Conservation (phyloP, 2,113 vertebrate genomes). For the Struthio camelus region DNA sequence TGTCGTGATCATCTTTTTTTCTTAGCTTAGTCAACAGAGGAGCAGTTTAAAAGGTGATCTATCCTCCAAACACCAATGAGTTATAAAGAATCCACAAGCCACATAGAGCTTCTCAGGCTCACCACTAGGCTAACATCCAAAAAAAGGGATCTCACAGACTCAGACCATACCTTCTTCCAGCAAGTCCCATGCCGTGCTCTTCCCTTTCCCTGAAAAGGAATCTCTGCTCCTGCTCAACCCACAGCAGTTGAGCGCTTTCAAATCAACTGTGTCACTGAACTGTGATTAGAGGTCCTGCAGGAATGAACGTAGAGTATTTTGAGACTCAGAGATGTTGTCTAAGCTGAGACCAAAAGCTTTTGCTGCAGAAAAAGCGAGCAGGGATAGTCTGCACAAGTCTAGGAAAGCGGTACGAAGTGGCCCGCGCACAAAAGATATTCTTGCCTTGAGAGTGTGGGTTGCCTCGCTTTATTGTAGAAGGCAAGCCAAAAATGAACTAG, state of each 20-base stretch:
- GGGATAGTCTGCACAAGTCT: rapidly evolving
- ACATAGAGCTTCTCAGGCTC: neutral
- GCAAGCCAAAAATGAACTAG: rapidly evolving
- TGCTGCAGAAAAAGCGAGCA: neutral
- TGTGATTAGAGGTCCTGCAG: neutral
- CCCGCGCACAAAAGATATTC: too few species aligned
- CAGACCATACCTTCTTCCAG: neutral
- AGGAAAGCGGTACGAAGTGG: neutral
- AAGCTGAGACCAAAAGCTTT: neutral
- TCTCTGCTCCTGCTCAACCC: neutral
- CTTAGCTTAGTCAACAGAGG: neutral
- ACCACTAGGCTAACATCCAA: neutral
- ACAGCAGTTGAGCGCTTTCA: neutral
- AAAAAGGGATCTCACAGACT: neutral
- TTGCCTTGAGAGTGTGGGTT: too few species aligned
- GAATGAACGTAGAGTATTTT: rapidly evolving
- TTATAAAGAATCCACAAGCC: neutral
- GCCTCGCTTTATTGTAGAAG: neutral
- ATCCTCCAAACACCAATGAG: neutral
- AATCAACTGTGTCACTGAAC: neutral
- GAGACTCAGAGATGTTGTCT: neutral
- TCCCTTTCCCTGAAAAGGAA: neutral
- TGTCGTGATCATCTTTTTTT: neutral
- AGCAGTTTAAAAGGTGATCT: neutral
- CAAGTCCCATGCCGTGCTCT: too few species aligned